Percentiles rank a stretch among this genome's conserved stretches.
These are phyloP conservation scores for Thomomys bottae DNA, from an alignment of 2,113 vertebrate species.

Conservation along the genomic window DNA sequence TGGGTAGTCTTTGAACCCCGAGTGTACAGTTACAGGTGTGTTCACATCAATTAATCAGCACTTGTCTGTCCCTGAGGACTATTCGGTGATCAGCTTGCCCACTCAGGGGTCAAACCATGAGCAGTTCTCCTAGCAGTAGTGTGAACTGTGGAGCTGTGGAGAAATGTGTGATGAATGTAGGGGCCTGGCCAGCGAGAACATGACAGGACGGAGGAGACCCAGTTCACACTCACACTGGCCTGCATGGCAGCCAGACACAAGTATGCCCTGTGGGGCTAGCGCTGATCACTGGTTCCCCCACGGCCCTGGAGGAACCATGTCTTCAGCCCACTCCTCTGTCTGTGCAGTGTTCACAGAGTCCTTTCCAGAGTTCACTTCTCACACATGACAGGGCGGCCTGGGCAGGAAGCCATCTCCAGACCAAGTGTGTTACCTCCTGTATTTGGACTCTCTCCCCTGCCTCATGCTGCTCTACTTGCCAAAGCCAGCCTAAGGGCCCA, in stretches of 20 bases:
- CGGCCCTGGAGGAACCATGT: neutral
- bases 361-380: neutral
- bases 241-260: neutral
- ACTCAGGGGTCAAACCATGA: neutral
- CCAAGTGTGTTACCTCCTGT: too few species aligned
- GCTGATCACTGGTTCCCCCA: too few species aligned
- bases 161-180: neutral
- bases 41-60: neutral
- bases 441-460: too few species aligned
- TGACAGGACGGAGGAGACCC: neutral
- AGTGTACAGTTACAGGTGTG: neutral
- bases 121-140: neutral
- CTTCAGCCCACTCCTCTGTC: neutral
- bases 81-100: too few species aligned
- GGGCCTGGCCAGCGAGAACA: rapidly evolving
- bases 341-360: too few species aligned
- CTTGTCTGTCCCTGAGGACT: neutral
- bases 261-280: too few species aligned
- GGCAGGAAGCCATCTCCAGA: neutral
- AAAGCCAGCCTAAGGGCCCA: neutral
- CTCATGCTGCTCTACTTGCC: neutral
- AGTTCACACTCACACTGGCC: rapidly evolving
- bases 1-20: neutral
- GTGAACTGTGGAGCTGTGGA: too few species aligned
- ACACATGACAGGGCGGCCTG: neutral